A percentile compares a stretch with the other conserved stretches of the same genome.
phyloP scores from a whole-genome alignment of 2,888 invertebrate genomes.

The Lasius fuliginosus region DNA sequence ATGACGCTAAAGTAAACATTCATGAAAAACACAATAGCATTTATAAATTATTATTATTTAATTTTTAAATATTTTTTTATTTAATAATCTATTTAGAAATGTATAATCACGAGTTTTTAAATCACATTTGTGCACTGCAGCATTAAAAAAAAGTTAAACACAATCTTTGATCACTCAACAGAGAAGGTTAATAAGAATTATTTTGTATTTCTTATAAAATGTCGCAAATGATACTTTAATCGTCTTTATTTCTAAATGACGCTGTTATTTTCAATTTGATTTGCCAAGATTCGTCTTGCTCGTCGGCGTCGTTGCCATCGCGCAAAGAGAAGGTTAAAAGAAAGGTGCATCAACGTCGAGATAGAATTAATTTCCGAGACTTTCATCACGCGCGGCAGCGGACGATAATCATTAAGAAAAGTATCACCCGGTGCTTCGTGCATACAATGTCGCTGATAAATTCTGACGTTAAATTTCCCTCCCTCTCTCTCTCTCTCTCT shows the following conservation, averaged over 20 bases:
- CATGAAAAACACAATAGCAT: background rate
- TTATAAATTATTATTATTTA: background rate
- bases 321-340: background rate
- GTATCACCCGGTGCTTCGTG: constrained; percentile 20
- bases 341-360: constrained; percentile 24
- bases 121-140: background rate
- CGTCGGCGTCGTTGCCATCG: background rate
- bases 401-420: constrained; percentile 25
- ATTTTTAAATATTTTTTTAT: background rate
- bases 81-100: background rate
- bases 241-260: background rate
- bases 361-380: constrained; percentile 28
- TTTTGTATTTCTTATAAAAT: background rate
- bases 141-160: background rate
- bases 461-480: constrained; percentile 20
- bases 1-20: background rate
- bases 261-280: constrained; percentile 4
- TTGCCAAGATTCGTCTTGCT: constrained; percentile 11
- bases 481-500: no score
- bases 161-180: background rate
- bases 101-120: background rate
- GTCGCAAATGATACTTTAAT: background rate
- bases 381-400: background rate
- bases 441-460: constrained; percentile 34
- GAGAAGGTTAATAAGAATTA: background rate